Evolutionary conservation across 2,888 invertebrate genomes (phyloP), one percentile per base, ranked within the genome.

Genomic region (Steromphala cineraria): DNA sequence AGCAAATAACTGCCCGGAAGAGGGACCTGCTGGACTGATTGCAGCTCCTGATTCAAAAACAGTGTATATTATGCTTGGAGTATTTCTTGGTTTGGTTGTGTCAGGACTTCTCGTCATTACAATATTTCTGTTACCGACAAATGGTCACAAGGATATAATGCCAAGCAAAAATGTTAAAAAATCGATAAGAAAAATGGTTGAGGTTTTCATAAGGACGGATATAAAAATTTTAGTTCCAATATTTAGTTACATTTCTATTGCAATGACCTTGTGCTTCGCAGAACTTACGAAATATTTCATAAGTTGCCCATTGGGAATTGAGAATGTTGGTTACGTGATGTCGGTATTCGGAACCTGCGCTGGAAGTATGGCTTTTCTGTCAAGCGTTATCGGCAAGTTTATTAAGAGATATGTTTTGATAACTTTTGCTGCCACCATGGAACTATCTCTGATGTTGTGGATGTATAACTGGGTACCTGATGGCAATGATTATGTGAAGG

Each of bases 111-210:
- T 46, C 46, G 10, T 46, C 46, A 13, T 46, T 13, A 46, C 46
- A 46, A 5, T 8, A 46, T 46, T 46, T 46, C 10, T 46, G 1
- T 5, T 46, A 46, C 46, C 46, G 1, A 13, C 13, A 46, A 46
- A 46, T 4, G 13, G 46, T 83, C 89, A 36, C 8, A 36, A 3
- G 3, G 36, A 46, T 46, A 8, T 10, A 13, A 13, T 10, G 13
- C 46, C 10, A 10, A 8, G 15, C 62, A 62, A 62, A 10, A 62
- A 28, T 4, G 28, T 28, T n/a, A 62, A 24, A 62, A 3, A 62
- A 17, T 62, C 62, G 28, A 17, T 62, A 15, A 46, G 24, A 28
- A 28, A 28, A 15, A 15, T 62, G 62, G 62, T 21, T 62, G 10
- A 15, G 62, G 28, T 62, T 13, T n/a, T 62, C 24, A 28, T 62